Evolutionary conservation across 2,113 vertebrate genomes (phyloP), one percentile per base, ranked within the genome.

Genomic region (Tursiops truncatus): DNA sequence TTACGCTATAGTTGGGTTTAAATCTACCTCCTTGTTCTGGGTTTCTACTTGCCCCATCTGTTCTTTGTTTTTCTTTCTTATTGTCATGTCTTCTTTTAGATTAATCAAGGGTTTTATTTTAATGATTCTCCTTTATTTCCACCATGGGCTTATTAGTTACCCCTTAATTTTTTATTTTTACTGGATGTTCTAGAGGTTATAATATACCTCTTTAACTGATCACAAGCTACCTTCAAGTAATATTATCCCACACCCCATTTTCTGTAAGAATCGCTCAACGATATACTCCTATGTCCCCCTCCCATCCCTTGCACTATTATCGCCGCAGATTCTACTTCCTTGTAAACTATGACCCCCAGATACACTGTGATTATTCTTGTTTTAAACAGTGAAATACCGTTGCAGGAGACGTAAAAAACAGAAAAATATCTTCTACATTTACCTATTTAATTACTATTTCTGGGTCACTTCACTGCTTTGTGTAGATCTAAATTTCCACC

Each of bases 381-480:
- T 85, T 84, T 94, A 87, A 65, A 70, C 50, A 80, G 63, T 36
- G n/a, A 91, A 50, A 73, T 67, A 12, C n/a, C 28, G n/a, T 10
- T 86, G 62, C 13, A 23, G 58, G 94, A 47, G 21, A 47, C 6
- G 21, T 7, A 56, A 73, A 71, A 62, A 7, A 9, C 12, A 85
- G 26, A 65, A 76, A 58, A 47, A 2, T 2, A 14, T 36, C 3
- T 68, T 74, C 71, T 65, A 14, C 13, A 20, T 36, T 28, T 38
- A 21, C 25, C 11, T 56, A 28, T n/a, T 20, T 50, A 41, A 41
- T 36, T 26, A 23, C 26, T 41, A 25, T 44, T n/a, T 20, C 36
- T n/a, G 65, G 20, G 21, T 7, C 18, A 71, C 36, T 9, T 25
- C 65, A 1, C 12, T 2, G 20, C 58, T 83, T 9, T 36, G 47